Evolutionary conservation across 2,113 vertebrate genomes (phyloP).

Genomic region (Phyllopteryx taeniolatus): DNA sequence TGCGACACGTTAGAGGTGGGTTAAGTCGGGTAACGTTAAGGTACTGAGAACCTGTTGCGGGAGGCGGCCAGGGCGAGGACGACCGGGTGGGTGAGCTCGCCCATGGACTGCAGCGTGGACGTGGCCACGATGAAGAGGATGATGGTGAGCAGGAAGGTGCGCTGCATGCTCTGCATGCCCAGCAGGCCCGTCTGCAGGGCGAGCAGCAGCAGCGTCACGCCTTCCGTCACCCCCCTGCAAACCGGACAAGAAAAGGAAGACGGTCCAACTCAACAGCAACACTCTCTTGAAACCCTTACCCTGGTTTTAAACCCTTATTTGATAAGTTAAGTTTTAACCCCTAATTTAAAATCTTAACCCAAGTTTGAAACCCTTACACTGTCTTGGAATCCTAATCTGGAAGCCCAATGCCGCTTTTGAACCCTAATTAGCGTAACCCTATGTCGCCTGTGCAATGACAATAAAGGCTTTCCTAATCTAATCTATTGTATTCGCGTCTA

Average conservation of each 20-base stretch:
- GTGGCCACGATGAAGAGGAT: conserved; percentile 89
- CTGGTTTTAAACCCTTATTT: too few species aligned
- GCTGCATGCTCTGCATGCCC: conserved; percentile 80
- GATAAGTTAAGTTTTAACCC: too few species aligned
- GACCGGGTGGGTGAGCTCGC: conserved; percentile 82
- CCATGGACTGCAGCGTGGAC: conserved; percentile 86
- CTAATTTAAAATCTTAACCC: too few species aligned
- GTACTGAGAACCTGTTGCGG: conserved; percentile 72
- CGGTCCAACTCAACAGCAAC: neutral
- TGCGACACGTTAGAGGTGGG: too few species aligned
- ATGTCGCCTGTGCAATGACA: too few species aligned
- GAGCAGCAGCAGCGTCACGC: conserved; percentile 81
- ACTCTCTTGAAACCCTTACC: neutral
- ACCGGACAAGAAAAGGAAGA: neutral
- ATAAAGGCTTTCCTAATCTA: too few species aligned
- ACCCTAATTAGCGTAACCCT: neutral
- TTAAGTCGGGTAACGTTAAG: too few species aligned
- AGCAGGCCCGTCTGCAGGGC: conserved; percentile 85
- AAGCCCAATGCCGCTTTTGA: too few species aligned
- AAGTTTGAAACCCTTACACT: neutral
- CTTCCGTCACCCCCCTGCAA: conserved; percentile 83
- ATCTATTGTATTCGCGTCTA: too few species aligned
- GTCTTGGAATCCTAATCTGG: neutral
- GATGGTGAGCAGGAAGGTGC: conserved; percentile 88
- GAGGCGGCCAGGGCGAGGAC: conserved; percentile 81